Evolutionary conservation across 2,888 invertebrate species (phyloP), one percentile per base, ranked within the genome.

Genomic region (Mactromeris polynyma): DNA sequence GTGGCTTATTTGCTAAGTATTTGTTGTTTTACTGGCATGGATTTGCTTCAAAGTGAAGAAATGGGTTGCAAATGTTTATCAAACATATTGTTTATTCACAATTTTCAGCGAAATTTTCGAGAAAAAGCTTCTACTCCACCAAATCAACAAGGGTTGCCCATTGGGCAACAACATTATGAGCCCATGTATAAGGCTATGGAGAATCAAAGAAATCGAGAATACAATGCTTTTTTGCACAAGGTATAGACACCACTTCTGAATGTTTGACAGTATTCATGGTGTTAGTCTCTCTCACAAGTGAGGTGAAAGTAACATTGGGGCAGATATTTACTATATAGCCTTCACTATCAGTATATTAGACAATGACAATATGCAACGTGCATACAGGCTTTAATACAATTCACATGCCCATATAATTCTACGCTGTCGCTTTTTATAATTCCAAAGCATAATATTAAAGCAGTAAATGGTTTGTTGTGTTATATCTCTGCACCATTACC

Each of bases 141-240:
- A 31, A 33, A 84, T n/a, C 79, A 81, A 19, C 90, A 91, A 80
- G 93, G 93, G 14, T 89, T 93, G 58, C 93, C 93, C 46, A 90
- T 93, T 58, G 91, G 91, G 64, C 93, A 92, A 81, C 85, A 90
- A 36, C 85, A 89, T 83, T 93, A 93, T 91, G 90, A 91, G 26
- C 86, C 83, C 40, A 80, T 87, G 82, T 51, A 90, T 54, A 91
- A 87, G 81, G 87, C 89, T 9, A 91, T 90, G 89, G 93, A 93
- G 79, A 80, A 73, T 31, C 90, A 93, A 79, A 85, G 93, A 83
- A 93, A 93, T 85, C 86, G 64, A 54, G 94, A 93, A 87, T 94
- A 94, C 86, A 93, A 94, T 91, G 90, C 92, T 21, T 92, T 92
- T 80, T 73, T 93, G 11, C 40, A 86, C n/a, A 89, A 90, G 91